Evolutionary conservation across 2,888 invertebrate genomes (phyloP).

Genomic region (Polydrusus cervinus): DNA sequence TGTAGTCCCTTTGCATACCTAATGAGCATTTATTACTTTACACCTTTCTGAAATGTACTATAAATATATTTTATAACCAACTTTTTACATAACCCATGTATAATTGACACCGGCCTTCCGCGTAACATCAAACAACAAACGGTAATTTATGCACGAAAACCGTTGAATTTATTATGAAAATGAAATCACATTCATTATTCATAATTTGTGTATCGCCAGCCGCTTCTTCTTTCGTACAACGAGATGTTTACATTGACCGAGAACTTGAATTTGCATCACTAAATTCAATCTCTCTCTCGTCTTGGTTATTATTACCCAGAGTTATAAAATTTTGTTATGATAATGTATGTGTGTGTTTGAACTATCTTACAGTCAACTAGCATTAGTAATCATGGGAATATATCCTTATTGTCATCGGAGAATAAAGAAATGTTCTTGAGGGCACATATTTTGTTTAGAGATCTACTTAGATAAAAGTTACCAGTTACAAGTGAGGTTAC

Average conservation of each 20-base stretch:
- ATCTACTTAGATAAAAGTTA: too few species aligned
- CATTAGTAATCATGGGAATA: background rate
- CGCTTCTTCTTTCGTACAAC: slow-evolving; percentile 35
- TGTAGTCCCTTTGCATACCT: too few species aligned
- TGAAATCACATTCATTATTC: slow-evolving; percentile 26
- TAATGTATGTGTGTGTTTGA: background rate
- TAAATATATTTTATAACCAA: too few species aligned
- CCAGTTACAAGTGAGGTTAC: too few species aligned
- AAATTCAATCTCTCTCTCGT: slow-evolving; percentile 60
- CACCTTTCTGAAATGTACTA: too few species aligned
- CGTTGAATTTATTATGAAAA: slow-evolving; percentile 30
- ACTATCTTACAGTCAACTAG: background rate
- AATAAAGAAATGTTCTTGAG: too few species aligned
- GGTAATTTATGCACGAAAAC: slow-evolving; percentile 18
- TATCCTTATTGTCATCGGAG: too few species aligned
- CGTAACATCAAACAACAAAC: slow-evolving; percentile 2
- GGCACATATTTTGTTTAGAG: too few species aligned
- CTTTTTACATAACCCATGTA: background rate
- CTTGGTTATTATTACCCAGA: slow-evolving; percentile 59
- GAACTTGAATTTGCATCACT: slow-evolving; percentile 49
- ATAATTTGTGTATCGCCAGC: slow-evolving; percentile 33
- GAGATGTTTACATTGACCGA: slow-evolving; percentile 63
- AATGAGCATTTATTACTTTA: too few species aligned
- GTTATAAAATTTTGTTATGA: slow-evolving; percentile 7
- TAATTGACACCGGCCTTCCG: background rate